A percentile compares a stretch with the other conserved stretches of the same genome.
These are phyloP conservation scores for Rachycentron canadum DNA, from an alignment of 2,797 vertebrate species.

Conservation along the genomic window DNA sequence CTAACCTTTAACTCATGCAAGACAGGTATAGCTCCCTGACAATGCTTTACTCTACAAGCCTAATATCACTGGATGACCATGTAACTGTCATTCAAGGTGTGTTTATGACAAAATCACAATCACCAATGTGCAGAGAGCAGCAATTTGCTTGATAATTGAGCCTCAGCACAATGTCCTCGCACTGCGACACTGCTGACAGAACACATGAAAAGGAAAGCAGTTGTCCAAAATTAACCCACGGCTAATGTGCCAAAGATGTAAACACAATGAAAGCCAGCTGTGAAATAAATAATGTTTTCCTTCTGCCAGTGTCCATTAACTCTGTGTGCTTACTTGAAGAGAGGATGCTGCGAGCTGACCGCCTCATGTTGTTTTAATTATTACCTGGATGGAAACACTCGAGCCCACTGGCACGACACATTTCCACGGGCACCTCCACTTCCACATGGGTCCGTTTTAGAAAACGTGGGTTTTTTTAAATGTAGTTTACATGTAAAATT, in stretches of 20 bases:
- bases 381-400: constrained; percentile 29
- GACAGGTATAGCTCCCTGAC: not conserved
- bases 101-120: not conserved
- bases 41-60: not conserved
- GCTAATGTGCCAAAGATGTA: constrained; percentile 15
- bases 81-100: not conserved
- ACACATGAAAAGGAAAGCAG: not conserved
- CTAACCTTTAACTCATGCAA: not conserved
- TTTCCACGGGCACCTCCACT: not conserved
- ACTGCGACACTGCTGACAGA: not conserved
- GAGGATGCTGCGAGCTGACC: constrained; percentile 12
- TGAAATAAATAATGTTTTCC: constrained; percentile 35
- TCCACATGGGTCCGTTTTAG: not conserved
- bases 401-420: not conserved
- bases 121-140: not conserved
- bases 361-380: constrained; percentile 34
- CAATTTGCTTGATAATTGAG: not conserved
- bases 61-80: not conserved
- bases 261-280: constrained; percentile 8
- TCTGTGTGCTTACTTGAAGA: constrained; percentile 15
- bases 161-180: not conserved
- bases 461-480: constrained; percentile 10
- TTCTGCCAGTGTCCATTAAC: constrained; percentile 35
- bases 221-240: constrained; percentile 23
- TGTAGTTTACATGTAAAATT: not conserved